Evolutionary conservation across 2,888 invertebrate species (phyloP).

Genomic region (Chouioia cunea): DNA sequence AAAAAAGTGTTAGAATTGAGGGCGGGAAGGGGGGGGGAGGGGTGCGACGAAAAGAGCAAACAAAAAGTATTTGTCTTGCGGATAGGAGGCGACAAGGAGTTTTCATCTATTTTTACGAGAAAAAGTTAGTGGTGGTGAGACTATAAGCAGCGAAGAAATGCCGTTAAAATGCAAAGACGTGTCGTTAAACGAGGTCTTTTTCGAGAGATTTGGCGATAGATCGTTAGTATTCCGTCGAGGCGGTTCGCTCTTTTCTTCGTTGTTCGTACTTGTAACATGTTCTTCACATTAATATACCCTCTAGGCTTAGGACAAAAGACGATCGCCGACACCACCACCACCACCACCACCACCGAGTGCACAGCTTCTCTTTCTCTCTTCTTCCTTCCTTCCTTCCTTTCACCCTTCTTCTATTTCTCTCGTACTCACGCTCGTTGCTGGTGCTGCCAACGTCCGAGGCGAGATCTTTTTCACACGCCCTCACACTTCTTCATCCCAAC

Average conservation of each 20-base stretch:
- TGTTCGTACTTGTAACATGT: conserved; percentile 61
- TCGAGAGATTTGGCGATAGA: conserved; percentile 61
- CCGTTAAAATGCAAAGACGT: conserved; percentile 67
- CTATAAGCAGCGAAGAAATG: conserved; percentile 50
- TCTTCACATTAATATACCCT: conserved; percentile 68
- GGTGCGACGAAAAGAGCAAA: background rate
- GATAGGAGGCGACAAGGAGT: background rate
- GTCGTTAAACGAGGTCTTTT: conserved; percentile 62
- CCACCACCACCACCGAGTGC: no score
- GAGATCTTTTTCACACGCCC: conserved; percentile 46
- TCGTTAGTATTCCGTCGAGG: conserved; percentile 65
- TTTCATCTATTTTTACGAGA: conserved; percentile 37
- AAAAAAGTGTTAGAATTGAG: no score
- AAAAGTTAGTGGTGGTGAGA: conserved; percentile 35
- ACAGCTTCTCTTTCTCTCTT: background rate
- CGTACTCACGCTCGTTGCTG: no score
- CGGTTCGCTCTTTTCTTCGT: conserved; percentile 58
- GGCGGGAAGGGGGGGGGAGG: no score
- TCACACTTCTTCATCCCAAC: conserved; percentile 44
- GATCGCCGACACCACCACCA: conserved; percentile 56
- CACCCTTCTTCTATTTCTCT: conserved; percentile 47
- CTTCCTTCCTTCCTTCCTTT: conserved; percentile 32
- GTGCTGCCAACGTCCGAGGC: no score
- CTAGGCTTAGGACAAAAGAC: conserved; percentile 67
- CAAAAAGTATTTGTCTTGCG: conserved; percentile 14